Conservation (phyloP, 2,797 vertebrate genomes). For the Pseudochirops cupreus region DNA sequence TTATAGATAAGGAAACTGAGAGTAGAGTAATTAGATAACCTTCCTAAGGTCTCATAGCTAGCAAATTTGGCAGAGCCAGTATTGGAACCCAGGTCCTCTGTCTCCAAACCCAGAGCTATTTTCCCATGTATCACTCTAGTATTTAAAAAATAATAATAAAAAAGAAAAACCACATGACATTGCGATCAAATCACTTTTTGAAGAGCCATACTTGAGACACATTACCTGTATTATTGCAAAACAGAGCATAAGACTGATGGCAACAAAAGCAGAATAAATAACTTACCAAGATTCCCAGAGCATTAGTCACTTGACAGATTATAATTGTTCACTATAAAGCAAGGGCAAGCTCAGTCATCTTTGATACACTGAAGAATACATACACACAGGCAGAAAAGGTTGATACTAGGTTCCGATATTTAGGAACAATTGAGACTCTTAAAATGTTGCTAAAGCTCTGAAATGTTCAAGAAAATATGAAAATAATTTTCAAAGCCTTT, state of each 20-base stretch:
- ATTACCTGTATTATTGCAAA: conserved; percentile 49
- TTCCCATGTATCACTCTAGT: background rate
- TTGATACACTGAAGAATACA: conserved; percentile 36
- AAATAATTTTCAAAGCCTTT: conserved; percentile 75
- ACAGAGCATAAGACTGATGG: conserved; percentile 56
- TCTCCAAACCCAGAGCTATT: background rate
- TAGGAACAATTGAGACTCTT: conserved; percentile 71
- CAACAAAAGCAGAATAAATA: conserved; percentile 74
- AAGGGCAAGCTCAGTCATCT: conserved; percentile 64
- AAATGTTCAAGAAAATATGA: conserved; percentile 70
- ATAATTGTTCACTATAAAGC: conserved; percentile 66
- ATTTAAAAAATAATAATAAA: background rate
- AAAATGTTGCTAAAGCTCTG: conserved; percentile 54
- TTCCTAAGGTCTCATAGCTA: background rate
- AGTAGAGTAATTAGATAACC: background rate
- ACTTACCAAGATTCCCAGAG: conserved; percentile 67
- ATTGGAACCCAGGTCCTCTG: background rate
- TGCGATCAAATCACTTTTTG: conserved; percentile 63
- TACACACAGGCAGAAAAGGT: conserved; percentile 62
- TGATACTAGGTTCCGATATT: conserved; percentile 59
- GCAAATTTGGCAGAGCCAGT: background rate
- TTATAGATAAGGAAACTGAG: background rate
- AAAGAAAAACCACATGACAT: conserved; percentile 5
- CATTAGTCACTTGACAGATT: conserved; percentile 75
- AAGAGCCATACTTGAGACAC: conserved; percentile 41